These are phyloP conservation scores for Gorsachius magnificus DNA, from an alignment of 2,797 vertebrate genomes.

Conservation along the genomic window DNA sequence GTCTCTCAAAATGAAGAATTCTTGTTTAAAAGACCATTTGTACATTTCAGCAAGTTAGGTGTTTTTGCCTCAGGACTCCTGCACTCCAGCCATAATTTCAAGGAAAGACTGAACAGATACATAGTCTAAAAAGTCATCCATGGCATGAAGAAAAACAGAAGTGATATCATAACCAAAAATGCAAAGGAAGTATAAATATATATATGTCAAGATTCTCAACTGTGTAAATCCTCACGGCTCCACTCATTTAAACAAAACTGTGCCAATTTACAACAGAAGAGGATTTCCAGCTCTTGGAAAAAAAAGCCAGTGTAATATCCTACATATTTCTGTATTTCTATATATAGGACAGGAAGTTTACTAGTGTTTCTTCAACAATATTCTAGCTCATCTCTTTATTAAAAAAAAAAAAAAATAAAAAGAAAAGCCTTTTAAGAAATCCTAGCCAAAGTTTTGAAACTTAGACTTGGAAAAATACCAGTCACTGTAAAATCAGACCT, in stretches of 20 bases:
- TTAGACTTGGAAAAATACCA: background rate
- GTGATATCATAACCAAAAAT: background rate
- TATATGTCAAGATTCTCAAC: background rate
- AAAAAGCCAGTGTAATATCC: background rate
- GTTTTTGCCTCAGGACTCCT: background rate
- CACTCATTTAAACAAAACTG: background rate
- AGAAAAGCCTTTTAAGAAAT: background rate
- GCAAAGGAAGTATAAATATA: background rate
- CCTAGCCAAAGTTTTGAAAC: background rate
- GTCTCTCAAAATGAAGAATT: constrained; percentile 2
- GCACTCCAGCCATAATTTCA: background rate
- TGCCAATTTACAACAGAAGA: background rate
- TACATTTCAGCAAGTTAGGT: background rate
- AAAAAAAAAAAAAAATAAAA: background rate
- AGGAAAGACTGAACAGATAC: background rate
- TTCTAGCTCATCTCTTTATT: background rate
- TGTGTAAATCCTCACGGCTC: background rate
- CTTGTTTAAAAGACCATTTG: constrained; percentile 2
- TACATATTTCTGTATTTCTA: background rate
- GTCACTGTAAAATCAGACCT: background rate
- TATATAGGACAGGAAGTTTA: background rate
- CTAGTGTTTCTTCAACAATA: background rate
- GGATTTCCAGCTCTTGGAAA: background rate
- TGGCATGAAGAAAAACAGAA: background rate
- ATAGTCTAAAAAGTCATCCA: background rate